Conservation (phyloP, 2,113 vertebrate species). For the Pseudopodoces humilis region DNA sequence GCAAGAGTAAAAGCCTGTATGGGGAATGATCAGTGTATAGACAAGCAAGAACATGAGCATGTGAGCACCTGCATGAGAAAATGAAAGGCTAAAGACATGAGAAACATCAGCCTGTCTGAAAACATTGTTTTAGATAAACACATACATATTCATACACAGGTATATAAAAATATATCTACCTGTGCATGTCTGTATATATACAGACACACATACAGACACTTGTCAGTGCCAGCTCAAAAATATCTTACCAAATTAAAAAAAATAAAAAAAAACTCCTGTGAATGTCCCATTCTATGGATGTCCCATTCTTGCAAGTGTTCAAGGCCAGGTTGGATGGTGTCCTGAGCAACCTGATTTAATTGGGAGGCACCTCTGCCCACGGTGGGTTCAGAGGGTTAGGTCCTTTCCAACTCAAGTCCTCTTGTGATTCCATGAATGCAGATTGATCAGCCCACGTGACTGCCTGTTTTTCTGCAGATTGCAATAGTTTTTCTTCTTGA, state of each 20-base stretch:
- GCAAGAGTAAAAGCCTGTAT: background rate
- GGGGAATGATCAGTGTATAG: background rate
- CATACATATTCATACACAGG: background rate
- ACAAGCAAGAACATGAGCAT: background rate
- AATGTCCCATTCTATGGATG: background rate
- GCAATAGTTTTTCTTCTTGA: background rate
- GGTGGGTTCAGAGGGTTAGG: no score
- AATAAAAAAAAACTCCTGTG: background rate
- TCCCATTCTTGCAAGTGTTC: background rate
- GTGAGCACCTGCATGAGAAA: background rate
- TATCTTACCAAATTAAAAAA: background rate
- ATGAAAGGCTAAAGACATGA: background rate
- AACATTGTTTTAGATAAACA: background rate
- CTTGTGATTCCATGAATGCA: background rate
- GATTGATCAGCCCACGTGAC: background rate
- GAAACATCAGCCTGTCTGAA: background rate
- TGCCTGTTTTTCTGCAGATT: background rate
- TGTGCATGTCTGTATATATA: rapidly evolving
- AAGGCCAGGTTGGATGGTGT: background rate
- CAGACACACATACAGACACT: rapidly evolving
- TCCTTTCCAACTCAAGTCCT: background rate
- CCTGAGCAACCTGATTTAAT: background rate
- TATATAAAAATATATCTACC: background rate
- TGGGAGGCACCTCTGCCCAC: no score
- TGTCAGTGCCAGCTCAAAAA: background rate